These are phyloP conservation scores for Trachymyrmex septentrionalis DNA, from an alignment of 1,140 invertebrate genomes.

Conservation along the genomic window DNA sequence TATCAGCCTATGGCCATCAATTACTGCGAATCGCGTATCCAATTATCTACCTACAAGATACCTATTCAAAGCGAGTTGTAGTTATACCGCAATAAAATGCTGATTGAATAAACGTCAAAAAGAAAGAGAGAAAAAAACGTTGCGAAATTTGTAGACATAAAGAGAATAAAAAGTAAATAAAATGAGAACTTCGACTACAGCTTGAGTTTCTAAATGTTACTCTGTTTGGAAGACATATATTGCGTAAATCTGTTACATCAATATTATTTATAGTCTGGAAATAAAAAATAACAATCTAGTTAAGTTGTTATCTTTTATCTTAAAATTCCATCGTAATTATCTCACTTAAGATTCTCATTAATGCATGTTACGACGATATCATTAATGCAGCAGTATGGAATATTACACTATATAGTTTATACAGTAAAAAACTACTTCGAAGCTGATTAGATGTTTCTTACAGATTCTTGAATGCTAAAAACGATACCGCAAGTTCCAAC, in stretches of 20 bases:
- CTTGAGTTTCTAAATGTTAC: neutral
- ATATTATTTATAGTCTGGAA: neutral
- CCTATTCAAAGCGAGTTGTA: slow-evolving; percentile 58
- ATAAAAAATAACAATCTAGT: neutral
- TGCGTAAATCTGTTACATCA: neutral
- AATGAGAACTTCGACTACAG: neutral
- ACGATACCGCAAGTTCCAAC: too few species aligned
- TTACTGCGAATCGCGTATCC: slow-evolving; percentile 74
- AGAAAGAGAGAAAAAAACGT: slow-evolving; percentile 6
- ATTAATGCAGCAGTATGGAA: neutral
- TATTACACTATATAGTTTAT: neutral
- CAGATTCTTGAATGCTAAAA: too few species aligned
- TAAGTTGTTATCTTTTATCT: neutral
- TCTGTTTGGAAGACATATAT: neutral
- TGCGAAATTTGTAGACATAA: neutral
- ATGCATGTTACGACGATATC: neutral
- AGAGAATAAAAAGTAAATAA: neutral
- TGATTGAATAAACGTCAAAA: slow-evolving; percentile 64
- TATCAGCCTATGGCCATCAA: slow-evolving; percentile 64
- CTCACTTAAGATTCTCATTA: neutral
- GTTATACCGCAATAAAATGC: slow-evolving; percentile 72
- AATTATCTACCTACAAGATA: slow-evolving; percentile 71
- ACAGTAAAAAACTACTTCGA: too few species aligned
- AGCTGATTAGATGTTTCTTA: too few species aligned
- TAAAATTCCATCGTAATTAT: neutral